Base-by-base conservation (phyloP, 2,113 vertebrate species). In the Mormoops blainvillei region DNA sequence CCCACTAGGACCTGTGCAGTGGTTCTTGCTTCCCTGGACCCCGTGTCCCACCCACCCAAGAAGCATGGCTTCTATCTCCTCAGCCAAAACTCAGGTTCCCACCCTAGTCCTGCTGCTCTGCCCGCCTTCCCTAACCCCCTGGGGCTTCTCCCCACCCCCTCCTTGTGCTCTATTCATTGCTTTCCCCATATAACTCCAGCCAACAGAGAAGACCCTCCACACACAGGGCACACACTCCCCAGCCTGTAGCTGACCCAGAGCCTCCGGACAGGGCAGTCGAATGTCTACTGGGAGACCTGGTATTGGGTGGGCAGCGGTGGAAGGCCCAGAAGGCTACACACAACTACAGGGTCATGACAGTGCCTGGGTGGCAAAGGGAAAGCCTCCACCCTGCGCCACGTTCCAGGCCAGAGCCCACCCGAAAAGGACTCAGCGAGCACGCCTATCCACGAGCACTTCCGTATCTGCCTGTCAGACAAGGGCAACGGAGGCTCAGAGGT, bases 151-250 rank as follows among this genome's bases (percentile, higher is more conserved):
- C 20, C 20, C 18, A 33, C 1, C 14, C 45, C 45, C 36, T 3
- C 45, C 36, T 3, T 22, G 3, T 22, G 28, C 1, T 5, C 1
- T 15, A 2, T 5, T 38, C 14, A 10, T 24, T 16, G 3, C 12
- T 11, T 6, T 6, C 15, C 33, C n/a, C 74, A 43, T 4, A 16
- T n/a, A 61, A 22, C 41, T 9, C 18, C 36, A 11, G n/a, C 38
- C 18, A n/a, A 50, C 1, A 2, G 20, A 4, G 3, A 5, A 45
- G 41, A 15, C 28, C 31, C n/a, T 33, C 12, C n/a, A 50, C 19
- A 6, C 18, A 4, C 5, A 4, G 1, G 1, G 1, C 2, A 4
- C 5, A 2, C 54, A 22, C 52, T 19, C 22, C 12, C 33, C 24
- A 6, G 52, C 24, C 18, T 3, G 26, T 1, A 9, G 45, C 68